These are phyloP conservation scores for Formicarius rufipectus DNA, from an alignment of 2,113 vertebrate species.

Conservation along the genomic window DNA sequence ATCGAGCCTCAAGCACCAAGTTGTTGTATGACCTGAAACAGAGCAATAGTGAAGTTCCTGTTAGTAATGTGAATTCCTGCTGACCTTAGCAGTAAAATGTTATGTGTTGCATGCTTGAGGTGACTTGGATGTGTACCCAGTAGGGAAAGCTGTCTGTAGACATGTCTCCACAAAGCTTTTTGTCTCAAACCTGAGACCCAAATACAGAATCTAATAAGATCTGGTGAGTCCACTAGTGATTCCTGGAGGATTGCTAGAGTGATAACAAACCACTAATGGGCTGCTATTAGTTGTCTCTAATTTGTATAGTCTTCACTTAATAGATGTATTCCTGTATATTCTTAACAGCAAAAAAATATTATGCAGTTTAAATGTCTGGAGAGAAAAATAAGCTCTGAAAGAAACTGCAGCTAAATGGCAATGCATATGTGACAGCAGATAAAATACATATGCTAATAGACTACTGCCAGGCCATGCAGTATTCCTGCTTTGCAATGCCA, in stretches of 20 bases:
- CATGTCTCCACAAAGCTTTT: background rate
- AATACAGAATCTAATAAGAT: background rate
- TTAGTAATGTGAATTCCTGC: background rate
- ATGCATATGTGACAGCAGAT: background rate
- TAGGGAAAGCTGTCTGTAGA: background rate
- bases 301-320: background rate
- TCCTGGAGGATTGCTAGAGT: background rate
- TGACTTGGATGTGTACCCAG: background rate
- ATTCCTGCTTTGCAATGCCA: background rate
- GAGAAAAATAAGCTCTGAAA: background rate
- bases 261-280: background rate
- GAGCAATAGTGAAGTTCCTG: background rate
- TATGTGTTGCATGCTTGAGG: background rate
- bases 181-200: background rate
- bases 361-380: background rate
- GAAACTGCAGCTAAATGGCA: background rate
- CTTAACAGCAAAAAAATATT: background rate
- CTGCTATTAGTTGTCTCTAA: background rate
- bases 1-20: background rate
- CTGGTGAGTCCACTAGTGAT: background rate
- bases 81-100: background rate
- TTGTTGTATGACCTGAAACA: background rate
- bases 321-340: background rate
- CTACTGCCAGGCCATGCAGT: background rate
- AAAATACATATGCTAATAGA: background rate